Base-by-base conservation (phyloP, 92 coral and sea anemone species). In the Metridium senile region DNA sequence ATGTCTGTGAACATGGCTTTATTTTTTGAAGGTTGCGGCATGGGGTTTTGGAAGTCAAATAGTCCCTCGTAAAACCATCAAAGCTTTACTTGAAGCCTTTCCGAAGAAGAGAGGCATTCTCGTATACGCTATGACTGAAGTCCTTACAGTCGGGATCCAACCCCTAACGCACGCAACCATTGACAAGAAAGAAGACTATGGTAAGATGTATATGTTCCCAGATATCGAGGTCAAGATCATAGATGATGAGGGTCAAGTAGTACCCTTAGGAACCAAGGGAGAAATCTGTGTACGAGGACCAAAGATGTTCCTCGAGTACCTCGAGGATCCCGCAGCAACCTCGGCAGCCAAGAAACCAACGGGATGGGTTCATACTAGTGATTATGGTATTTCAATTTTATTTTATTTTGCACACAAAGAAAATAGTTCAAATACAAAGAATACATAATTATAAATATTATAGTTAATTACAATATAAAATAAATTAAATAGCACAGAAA, bases 141-240 rank as follows among this genome's bases (percentile, higher is more conserved):
- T 71, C 17, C 30, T 79, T 0, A 70, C 74, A 43, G 74, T 70
- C 1, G 75, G 59, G 23, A 43, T 79, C 16, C 84, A 79, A 39
- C 61, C 74, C 30, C 27, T 79, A 8, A 49, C 68, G 11, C 65
- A 69, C 9, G 66, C 72, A 6, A 56, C 57, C 18, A 70, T 68
- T 49, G 27, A 39, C 46, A 70, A 70, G 11, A 45, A 57, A 43
- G 47, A 70, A 26, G 82, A 77, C 26, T 79, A 68, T 23, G 84
- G 84, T 1, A 58, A 63, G 31, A 33, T 68, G 69, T 67, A 34
- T 33, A 79, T 79, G 20, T 18, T 79, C 26, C 84, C 84, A 18
- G 84, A 79, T 62, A 67, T 70, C 45, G 84, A 79, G 32, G 84
- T 79, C 47, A 79, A 79, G 62, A 43, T 79, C 76, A 62, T 79